Conservation (phyloP, 1,140 invertebrate species). For the Drosophila sturtevanti region DNA sequence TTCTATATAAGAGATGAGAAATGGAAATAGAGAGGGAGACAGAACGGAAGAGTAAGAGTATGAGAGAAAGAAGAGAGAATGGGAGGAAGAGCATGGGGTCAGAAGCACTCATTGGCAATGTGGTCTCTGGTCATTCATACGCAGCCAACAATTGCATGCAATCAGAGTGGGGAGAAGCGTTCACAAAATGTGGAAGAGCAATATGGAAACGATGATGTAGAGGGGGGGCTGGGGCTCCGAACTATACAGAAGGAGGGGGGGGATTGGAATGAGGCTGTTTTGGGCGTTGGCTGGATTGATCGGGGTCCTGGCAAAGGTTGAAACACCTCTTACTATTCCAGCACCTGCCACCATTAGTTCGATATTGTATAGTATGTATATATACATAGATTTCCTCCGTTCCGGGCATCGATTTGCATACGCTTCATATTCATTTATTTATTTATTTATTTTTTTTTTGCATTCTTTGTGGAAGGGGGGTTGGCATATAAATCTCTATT, state of each 20-base stretch:
- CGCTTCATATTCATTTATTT: background rate
- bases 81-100: constrained; percentile 49
- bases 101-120: constrained; percentile 77
- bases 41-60: constrained; percentile 13
- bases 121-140: constrained; percentile 79
- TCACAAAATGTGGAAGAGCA: constrained; percentile 3
- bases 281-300: constrained; percentile 71
- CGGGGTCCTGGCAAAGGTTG: constrained; percentile 40
- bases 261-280: background rate
- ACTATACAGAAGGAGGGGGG: background rate
- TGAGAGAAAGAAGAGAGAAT: constrained; percentile 1
- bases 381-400: constrained; percentile 68
- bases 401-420: constrained; percentile 62
- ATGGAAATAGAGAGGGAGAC: constrained; percentile 4
- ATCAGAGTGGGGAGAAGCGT: constrained; percentile 43
- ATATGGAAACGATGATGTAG: constrained; percentile 10
- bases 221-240: constrained; percentile 4
- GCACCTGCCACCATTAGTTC: background rate
- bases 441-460: background rate
- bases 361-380: constrained; percentile 2
- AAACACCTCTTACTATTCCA: background rate
- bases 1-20: constrained; percentile 6
- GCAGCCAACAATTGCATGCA: constrained; percentile 77
- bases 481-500: constrained; percentile 68
- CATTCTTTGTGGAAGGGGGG: background rate